Evolutionary conservation across 2,113 vertebrate species (phyloP).

Genomic region (Microcebus lehilahytsara): DNA sequence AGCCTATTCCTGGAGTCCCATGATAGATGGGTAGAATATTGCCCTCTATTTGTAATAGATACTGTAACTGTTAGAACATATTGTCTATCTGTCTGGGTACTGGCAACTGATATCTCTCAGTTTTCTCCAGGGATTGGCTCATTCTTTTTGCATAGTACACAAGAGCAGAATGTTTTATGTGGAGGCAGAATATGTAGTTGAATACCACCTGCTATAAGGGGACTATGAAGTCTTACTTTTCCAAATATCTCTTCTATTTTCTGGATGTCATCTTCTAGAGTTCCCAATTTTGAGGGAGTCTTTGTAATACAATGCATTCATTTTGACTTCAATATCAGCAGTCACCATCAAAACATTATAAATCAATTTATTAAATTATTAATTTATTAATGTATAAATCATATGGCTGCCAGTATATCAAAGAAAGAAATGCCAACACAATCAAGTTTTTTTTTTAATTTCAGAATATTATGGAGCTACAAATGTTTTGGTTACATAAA

Average conservation of each 20-base stretch:
- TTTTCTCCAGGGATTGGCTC: not conserved
- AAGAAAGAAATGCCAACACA: not conserved
- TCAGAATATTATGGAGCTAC: no score
- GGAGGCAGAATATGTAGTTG: not conserved
- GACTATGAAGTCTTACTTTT: accelerated
- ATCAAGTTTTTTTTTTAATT: not conserved
- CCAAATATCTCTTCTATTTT: not conserved
- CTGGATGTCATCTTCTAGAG: not conserved
- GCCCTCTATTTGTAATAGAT: not conserved
- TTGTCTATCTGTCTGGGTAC: not conserved
- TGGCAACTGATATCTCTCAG: not conserved
- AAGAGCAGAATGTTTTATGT: not conserved
- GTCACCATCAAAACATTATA: not conserved
- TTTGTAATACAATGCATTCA: not conserved
- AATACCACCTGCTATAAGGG: not conserved
- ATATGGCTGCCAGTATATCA: not conserved
- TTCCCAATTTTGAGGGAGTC: not conserved
- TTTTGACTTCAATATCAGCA: not conserved
- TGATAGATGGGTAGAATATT: not conserved
- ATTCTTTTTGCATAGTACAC: not conserved
- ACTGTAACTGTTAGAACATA: not conserved
- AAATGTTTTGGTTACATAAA: no score
- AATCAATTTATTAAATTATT: not conserved
- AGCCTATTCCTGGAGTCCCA: not conserved
- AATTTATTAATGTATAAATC: no score